phyloP scores from a whole-genome alignment of 2,797 vertebrate genomes.

The Sebastes nivosus region DNA sequence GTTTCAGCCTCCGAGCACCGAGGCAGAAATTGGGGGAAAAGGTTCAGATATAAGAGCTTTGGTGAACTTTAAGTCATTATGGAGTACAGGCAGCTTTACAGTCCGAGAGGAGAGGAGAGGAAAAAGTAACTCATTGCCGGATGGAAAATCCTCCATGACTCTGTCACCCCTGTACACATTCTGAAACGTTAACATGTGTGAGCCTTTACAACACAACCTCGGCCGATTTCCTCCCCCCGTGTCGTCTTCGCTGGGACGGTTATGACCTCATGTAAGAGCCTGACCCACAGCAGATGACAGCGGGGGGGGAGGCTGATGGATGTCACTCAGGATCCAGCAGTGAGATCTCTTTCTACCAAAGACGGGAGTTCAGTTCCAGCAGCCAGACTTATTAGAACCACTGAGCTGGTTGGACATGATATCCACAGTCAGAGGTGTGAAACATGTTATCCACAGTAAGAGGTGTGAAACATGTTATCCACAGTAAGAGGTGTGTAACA shows the following conservation, averaged over 20 bases:
- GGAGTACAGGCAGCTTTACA: constrained; percentile 6
- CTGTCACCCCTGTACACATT: constrained; percentile 9
- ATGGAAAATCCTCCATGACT: constrained; percentile 37
- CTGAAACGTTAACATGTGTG: constrained; percentile 27
- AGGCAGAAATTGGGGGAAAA: background rate
- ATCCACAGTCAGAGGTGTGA: too few relatives aligned
- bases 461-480: background rate
- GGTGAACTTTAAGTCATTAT: constrained; percentile 17
- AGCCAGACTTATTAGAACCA: background rate
- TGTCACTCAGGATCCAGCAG: background rate
- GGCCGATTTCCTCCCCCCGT: background rate
- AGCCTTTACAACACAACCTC: constrained; percentile 2
- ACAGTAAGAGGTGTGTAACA: background rate
- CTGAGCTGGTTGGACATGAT: too few relatives aligned
- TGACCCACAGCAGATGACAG: constrained; percentile 13
- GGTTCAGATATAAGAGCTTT: constrained; percentile 3
- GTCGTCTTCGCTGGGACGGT: background rate
- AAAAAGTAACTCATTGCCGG: constrained; percentile 15
- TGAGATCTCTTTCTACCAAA: background rate
- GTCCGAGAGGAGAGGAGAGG: background rate
- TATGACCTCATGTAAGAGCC: constrained; percentile 18
- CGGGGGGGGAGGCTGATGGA: background rate
- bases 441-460: too few relatives aligned
- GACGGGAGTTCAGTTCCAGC: background rate
- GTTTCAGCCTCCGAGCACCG: background rate